Percentiles rank a stretch among this genome's conserved stretches.
phyloP scores from a whole-genome alignment of 2,797 vertebrate genomes.

The Enteromius radiatus region DNA sequence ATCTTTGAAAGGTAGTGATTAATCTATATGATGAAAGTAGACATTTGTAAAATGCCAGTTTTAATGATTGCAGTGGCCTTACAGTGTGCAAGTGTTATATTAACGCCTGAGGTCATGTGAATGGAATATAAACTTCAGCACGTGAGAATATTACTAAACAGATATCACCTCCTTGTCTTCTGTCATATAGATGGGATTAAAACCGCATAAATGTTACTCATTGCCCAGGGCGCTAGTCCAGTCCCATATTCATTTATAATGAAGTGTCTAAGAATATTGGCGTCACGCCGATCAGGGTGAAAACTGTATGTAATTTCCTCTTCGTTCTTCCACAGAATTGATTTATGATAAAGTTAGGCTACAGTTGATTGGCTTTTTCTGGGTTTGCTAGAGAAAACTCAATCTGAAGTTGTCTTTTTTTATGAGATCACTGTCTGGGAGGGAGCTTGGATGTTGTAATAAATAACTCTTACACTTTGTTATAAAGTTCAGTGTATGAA shows the following conservation, averaged over 20 bases:
- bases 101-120: neutral
- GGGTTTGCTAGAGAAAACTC: constrained; percentile 60
- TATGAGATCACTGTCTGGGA: constrained; percentile 54
- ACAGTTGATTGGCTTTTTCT: constrained; percentile 66
- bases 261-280: constrained; percentile 27
- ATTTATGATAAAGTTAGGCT: constrained; percentile 62
- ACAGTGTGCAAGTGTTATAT: neutral
- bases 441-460: constrained; percentile 52
- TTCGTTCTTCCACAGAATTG: constrained; percentile 41
- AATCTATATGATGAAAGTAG: neutral
- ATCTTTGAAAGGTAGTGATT: neutral
- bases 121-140: neutral
- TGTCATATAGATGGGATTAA: constrained; percentile 35
- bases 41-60: constrained; percentile 9
- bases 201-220: constrained; percentile 24
- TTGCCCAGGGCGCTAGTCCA: constrained; percentile 11
- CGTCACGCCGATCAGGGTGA: neutral
- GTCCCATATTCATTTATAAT: constrained; percentile 38
- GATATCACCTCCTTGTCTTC: neutral
- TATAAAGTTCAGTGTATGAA: constrained; percentile 39
- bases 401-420: constrained; percentile 47
- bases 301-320: constrained; percentile 45
- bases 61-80: neutral
- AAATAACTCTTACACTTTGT: too few relatives aligned
- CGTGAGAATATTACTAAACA: constrained; percentile 11